These are phyloP conservation scores for Gila orcuttii DNA, from an alignment of 2,113 vertebrate genomes.

Conservation along the genomic window DNA sequence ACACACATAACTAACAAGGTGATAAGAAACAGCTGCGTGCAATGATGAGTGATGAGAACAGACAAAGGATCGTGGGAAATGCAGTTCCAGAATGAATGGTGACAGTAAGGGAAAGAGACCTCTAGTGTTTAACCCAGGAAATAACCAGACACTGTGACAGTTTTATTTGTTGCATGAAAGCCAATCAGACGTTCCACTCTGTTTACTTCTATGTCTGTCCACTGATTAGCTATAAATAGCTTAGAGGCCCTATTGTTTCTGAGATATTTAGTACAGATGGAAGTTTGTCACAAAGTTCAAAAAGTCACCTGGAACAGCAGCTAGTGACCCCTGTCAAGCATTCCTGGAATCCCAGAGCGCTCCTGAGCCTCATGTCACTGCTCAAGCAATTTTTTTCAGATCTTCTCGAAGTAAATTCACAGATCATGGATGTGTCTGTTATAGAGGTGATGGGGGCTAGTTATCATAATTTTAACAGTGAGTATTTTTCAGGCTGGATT, in stretches of 20 bases:
- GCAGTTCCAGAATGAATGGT: too few species aligned
- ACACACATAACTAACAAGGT: too few species aligned
- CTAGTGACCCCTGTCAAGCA: constrained; percentile 18
- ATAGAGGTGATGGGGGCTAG: neutral
- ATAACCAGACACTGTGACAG: too few species aligned
- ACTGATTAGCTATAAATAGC: constrained; percentile 17
- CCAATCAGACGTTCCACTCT: neutral
- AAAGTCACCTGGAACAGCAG: constrained; percentile 2
- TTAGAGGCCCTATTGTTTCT: constrained; percentile 14
- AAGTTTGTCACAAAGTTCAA: constrained; percentile 27
- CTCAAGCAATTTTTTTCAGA: neutral
- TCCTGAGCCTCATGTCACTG: neutral
- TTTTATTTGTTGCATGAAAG: neutral
- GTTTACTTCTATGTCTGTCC: neutral
- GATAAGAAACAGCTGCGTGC: too few species aligned
- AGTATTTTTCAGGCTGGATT: too few species aligned
- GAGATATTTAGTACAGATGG: constrained; percentile 21
- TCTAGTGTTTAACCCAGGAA: too few species aligned
- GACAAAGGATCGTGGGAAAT: too few species aligned
- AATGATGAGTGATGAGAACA: too few species aligned
- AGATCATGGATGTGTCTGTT: neutral
- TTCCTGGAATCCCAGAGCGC: neutral
- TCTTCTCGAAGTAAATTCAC: constrained; percentile 15
- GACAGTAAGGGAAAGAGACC: too few species aligned
- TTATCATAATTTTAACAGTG: neutral